These are phyloP conservation scores for Ruditapes philippinarum DNA, from an alignment of 1,140 invertebrate genomes.

Conservation along the genomic window DNA sequence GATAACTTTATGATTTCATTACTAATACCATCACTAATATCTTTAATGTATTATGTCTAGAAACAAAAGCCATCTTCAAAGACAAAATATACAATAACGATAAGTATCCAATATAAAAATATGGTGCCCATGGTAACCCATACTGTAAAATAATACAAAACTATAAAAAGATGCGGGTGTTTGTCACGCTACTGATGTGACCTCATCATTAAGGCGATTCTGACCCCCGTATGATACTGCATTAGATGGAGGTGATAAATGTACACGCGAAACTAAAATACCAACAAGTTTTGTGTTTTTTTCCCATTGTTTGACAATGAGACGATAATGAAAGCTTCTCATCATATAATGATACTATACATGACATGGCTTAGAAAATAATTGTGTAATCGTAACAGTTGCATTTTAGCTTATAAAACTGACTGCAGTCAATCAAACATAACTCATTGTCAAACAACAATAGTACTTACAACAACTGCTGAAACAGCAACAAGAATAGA, in stretches of 20 bases:
- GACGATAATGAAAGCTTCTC: too few species aligned
- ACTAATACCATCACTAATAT: neutral
- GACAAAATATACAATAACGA: neutral
- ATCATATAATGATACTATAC: too few species aligned
- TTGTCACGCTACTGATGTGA: conserved; percentile 2
- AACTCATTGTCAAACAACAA: too few species aligned
- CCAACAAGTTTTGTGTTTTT: neutral
- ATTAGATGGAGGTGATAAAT: neutral
- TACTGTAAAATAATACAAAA: conserved; percentile 9
- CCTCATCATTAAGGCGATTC: neutral
- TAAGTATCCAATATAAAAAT: neutral
- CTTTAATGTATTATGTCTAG: conserved; percentile 20
- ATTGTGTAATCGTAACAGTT: too few species aligned
- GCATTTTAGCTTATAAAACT: too few species aligned
- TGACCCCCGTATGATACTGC: neutral
- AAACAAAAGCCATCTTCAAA: conserved; percentile 27
- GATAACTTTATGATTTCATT: neutral
- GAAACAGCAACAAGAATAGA: too few species aligned
- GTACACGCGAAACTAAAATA: neutral
- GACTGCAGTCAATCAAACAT: too few species aligned
- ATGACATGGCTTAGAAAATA: too few species aligned
- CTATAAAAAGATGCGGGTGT: neutral
- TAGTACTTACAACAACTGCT: too few species aligned
- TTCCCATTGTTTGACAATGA: too few species aligned
- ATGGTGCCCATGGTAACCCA: conserved; percentile 10